Base-by-base conservation (phyloP, 2,797 vertebrate species). In the Melanotaenia trifasciata region DNA sequence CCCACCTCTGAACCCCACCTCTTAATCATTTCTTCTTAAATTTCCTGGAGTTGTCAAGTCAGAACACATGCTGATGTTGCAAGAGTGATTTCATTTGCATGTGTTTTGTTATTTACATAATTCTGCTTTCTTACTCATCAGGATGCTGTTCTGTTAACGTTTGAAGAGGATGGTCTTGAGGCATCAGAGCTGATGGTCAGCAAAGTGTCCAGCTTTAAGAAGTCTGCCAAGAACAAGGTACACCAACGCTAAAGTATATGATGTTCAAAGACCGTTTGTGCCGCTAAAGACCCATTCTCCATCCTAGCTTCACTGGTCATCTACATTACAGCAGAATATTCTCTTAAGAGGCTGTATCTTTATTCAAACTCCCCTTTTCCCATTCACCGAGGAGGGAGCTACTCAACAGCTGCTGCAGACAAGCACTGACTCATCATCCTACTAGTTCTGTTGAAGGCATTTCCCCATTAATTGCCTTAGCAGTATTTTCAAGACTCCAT, bases 191-290 rank as follows among this genome's bases (percentile, higher is more conserved):
- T 99, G 79, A 76, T 38, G 1, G 83, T 99, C 74, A 92, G 91
- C 68, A 86, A 87, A 8, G 95, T 98, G 57, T 93, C 93, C 68
- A 96, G 92, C 50, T 84, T 96, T 78, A 89, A 93, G 65, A 95
- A 92, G 83, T 94, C 95, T 11, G 87, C 89, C 4, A 85, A 86
- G 58, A 94, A 94, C 74, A 98, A 99, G 97, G 98, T 99, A 92
- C 28, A 51, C 28, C n/a, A 0, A 6, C 50, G 28, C 16, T 30
- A 57, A 30, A 30, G 7, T 18, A 10, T 32, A 32, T 20, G 12
- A 50, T 9, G 43, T 7, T 45, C 43, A 45, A 20, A 45, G 43
- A 7, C 40, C 4, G 1, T 14, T 18, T 43, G 16, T 47, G 20
- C 45, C 3, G 3, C 16, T 47, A n/a, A 26, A 12, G 12, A 53